Evolutionary conservation across 2,797 vertebrate genomes (phyloP).

Genomic region (Melanogrammus aeglefinus): DNA sequence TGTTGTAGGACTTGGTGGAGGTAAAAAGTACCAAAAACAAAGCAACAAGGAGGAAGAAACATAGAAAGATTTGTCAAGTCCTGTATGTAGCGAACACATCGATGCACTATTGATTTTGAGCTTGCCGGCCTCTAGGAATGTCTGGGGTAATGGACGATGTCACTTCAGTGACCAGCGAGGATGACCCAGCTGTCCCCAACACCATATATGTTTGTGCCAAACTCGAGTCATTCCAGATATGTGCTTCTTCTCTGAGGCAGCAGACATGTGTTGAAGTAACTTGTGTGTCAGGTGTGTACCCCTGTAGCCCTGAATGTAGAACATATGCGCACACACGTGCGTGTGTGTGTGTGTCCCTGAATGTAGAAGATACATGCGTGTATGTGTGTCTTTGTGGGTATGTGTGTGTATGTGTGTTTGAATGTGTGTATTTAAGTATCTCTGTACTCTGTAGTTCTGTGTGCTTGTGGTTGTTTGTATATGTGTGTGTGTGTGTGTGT

Average conservation of each 20-base stretch:
- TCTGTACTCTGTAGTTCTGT: not conserved
- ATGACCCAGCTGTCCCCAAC: conserved; percentile 23
- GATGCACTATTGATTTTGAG: not conserved
- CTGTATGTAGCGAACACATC: not conserved
- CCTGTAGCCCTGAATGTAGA: conserved; percentile 27
- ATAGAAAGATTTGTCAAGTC: not conserved
- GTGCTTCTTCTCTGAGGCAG: conserved; percentile 38
- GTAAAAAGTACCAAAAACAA: too few species aligned
- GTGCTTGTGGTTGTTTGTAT: not conserved
- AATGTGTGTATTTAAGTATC: not conserved
- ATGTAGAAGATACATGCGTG: conserved; percentile 15
- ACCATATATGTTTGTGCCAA: conserved; percentile 27
- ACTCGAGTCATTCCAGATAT: conserved; percentile 44
- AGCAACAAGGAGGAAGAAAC: not conserved
- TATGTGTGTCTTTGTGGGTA: not conserved
- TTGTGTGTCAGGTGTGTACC: conserved; percentile 58
- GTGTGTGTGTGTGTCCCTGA: conserved; percentile 19
- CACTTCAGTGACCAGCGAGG: conserved; percentile 14
- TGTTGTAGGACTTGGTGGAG: too few species aligned
- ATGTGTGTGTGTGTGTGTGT: not conserved
- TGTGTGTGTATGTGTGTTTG: not conserved
- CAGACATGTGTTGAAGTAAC: conserved; percentile 52
- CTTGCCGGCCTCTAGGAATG: not conserved
- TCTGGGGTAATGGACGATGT: not conserved
- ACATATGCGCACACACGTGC: conserved; percentile 21